Evolutionary conservation across 2,113 vertebrate genomes (phyloP).

Genomic region (Bufo gargarizans): DNA sequence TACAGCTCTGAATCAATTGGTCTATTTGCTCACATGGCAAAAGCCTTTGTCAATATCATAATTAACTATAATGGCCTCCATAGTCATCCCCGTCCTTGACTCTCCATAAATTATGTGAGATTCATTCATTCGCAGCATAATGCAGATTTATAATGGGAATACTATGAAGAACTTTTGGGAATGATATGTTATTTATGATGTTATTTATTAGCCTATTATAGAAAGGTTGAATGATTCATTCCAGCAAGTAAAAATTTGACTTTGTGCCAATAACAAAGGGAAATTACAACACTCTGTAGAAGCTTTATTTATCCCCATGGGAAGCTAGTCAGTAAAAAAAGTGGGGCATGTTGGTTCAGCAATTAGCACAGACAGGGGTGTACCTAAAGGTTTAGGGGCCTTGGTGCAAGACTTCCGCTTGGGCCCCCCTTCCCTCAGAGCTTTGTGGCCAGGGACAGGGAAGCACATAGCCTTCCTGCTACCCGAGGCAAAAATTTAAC

Average conservation of each 20-base stretch:
- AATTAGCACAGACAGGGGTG: background rate
- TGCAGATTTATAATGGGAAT: slow-evolving; percentile 1
- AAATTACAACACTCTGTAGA: background rate
- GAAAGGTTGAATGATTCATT: slow-evolving; percentile 7
- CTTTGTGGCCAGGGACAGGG: too few relatives aligned
- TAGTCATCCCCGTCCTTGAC: background rate
- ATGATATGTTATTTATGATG: slow-evolving; percentile 24
- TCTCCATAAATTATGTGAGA: slow-evolving; percentile 12
- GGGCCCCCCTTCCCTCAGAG: too few relatives aligned
- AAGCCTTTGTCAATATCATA: slow-evolving; percentile 6
- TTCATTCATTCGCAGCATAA: background rate
- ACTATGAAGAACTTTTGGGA: background rate
- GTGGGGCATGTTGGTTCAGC: background rate
- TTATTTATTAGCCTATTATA: slow-evolving; percentile 25
- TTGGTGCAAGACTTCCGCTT: too few relatives aligned
- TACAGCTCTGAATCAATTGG: background rate
- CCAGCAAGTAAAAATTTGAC: slow-evolving; percentile 5
- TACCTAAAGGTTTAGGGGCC: too few relatives aligned
- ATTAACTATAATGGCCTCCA: slow-evolving; percentile 31
- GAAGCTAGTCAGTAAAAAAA: background rate
- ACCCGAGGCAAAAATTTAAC: too few relatives aligned
- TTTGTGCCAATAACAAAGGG: background rate
- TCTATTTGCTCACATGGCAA: background rate
- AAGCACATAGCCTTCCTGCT: too few relatives aligned
- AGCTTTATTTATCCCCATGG: background rate